Conservation (phyloP, 2,888 invertebrate genomes). For the Anagyrus pseudococci region DNA sequence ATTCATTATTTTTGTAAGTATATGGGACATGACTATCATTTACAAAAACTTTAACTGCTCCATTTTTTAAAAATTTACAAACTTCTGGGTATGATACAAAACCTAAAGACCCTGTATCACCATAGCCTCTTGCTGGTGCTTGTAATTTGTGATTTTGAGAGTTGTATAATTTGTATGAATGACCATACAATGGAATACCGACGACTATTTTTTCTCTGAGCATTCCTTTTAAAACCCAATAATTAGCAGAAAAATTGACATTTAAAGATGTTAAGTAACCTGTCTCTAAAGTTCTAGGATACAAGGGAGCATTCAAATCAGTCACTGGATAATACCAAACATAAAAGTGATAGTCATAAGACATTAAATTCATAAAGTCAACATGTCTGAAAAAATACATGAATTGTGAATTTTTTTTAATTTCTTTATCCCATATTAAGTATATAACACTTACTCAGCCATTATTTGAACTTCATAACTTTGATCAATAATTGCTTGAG, state of each 20-base stretch:
- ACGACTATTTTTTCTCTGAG: constrained; percentile 79
- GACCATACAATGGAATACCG: constrained; percentile 89
- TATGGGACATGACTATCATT: constrained; percentile 78
- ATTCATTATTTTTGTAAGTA: constrained; percentile 72
- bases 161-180: constrained; percentile 71
- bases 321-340: constrained; percentile 80
- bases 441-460: constrained; percentile 67
- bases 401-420: constrained; percentile 8
- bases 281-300: constrained; percentile 67
- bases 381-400: constrained; percentile 65
- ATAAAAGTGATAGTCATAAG: constrained; percentile 88
- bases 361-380: constrained; percentile 90
- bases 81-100: constrained; percentile 75
- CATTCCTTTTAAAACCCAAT: constrained; percentile 80
- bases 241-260: constrained; percentile 80
- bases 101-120: constrained; percentile 71
- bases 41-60: constrained; percentile 70
- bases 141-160: constrained; percentile 70
- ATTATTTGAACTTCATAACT: constrained; percentile 82
- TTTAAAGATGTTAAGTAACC: constrained; percentile 76
- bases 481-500: constrained; percentile 74
- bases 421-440: not conserved
- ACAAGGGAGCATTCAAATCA: constrained; percentile 84
- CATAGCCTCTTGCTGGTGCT: constrained; percentile 76
- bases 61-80: constrained; percentile 70